Evolutionary conservation across 2,113 vertebrate genomes (phyloP).

Genomic region (Phoxinus phoxinus): DNA sequence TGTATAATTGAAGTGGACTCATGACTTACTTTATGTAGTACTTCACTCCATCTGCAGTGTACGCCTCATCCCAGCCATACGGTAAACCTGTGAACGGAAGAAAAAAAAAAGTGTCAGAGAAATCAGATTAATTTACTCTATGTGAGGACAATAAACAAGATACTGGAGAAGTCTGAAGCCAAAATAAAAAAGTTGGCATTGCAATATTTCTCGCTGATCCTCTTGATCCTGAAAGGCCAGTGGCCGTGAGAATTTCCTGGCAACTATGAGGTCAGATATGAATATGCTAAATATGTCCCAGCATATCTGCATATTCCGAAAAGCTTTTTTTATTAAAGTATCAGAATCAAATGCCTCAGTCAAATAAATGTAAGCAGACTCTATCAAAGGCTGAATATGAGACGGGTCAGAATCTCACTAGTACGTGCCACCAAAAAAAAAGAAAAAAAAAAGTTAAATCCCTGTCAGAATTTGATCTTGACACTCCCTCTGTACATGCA

Average conservation of each 20-base stretch:
- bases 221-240: slow-evolving; percentile 3
- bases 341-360: neutral
- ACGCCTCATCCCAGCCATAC: slow-evolving; percentile 91
- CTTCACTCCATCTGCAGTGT: slow-evolving; percentile 87
- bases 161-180: slow-evolving; percentile 3
- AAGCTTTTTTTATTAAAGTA: neutral
- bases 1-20: neutral
- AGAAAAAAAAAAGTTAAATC: neutral
- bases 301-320: neutral
- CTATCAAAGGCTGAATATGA: neutral
- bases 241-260: slow-evolving; percentile 15
- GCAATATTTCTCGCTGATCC: slow-evolving; percentile 2
- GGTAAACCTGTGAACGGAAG: slow-evolving; percentile 78
- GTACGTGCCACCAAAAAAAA: neutral
- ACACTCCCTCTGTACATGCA: neutral
- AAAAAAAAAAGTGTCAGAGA: neutral
- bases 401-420: neutral
- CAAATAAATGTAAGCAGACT: neutral
- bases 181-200: neutral
- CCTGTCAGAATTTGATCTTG: slow-evolving; percentile 21
- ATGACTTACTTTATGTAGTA: slow-evolving; percentile 94
- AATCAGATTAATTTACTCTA: slow-evolving; percentile 6
- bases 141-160: slow-evolving; percentile 10
- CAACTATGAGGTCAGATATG: neutral
- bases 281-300: neutral